Conservation (phyloP, 2,113 vertebrate species). For the Syngnathus scovelli region DNA sequence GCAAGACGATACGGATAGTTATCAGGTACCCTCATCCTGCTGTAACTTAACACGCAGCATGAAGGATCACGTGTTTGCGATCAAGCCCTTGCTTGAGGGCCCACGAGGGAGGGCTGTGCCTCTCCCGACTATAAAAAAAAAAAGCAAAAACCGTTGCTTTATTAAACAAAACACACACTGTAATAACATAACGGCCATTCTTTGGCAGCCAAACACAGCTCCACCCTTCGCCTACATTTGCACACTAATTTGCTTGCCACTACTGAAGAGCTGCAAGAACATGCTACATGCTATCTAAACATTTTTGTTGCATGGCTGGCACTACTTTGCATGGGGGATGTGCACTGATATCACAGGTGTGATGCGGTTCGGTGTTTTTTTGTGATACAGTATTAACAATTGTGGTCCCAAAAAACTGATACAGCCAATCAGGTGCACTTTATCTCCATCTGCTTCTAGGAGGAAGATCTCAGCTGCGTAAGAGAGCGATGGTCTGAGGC, state of each 20-base stretch:
- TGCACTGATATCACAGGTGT: constrained; percentile 19
- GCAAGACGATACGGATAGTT: constrained; percentile 99
- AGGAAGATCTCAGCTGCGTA: constrained; percentile 94
- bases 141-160: constrained; percentile 25
- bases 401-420: constrained; percentile 8
- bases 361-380: constrained; percentile 14
- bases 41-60: constrained; percentile 77
- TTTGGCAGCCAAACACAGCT: constrained; percentile 33
- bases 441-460: constrained; percentile 64
- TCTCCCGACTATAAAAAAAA: constrained; percentile 27
- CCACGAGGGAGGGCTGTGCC: constrained; percentile 25
- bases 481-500: constrained; percentile 94
- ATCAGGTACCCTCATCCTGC: constrained; percentile 87
- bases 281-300: constrained; percentile 36
- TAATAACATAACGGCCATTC: constrained; percentile 37
- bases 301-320: constrained; percentile 76
- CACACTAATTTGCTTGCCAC: constrained; percentile 58
- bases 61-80: constrained; percentile 73
- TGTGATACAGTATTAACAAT: not conserved
- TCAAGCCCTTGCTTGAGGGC: constrained; percentile 37
- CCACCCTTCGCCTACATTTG: constrained; percentile 34
- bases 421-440: not conserved
- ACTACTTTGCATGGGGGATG: constrained; percentile 72
- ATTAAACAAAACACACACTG: constrained; percentile 47
- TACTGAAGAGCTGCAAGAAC: constrained; percentile 39